phyloP scores from a whole-genome alignment of 1,140 invertebrate genomes.

The Trichonephila clavata region DNA sequence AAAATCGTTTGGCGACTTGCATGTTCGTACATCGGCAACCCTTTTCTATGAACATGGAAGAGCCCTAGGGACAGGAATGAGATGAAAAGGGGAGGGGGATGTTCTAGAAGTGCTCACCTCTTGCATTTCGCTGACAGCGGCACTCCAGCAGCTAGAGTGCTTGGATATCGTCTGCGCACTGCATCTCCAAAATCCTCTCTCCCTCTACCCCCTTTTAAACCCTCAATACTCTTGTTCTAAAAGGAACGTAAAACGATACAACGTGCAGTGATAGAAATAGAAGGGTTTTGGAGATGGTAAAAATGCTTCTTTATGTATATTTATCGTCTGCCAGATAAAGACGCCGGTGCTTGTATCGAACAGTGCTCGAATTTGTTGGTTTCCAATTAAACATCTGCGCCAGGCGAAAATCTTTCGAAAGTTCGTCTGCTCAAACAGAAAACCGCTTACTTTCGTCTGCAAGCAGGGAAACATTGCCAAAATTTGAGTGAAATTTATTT shows the following conservation, averaged over 20 bases:
- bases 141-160: constrained; percentile 32
- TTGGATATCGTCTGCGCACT: constrained; percentile 52
- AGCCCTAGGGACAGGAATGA: constrained; percentile 24
- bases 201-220: neutral
- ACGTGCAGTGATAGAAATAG: neutral
- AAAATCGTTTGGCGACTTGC: constrained; percentile 17
- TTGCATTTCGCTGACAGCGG: constrained; percentile 71
- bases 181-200: constrained; percentile 13
- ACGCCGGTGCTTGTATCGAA: neutral
- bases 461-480: too few relatives aligned
- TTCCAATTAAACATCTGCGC: neutral
- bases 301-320: neutral
- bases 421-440: neutral
- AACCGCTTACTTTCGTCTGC: neutral
- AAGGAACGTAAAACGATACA: constrained; percentile 22
- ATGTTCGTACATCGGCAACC: constrained; percentile 23
- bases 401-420: neutral
- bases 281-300: neutral
- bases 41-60: neutral
- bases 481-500: too few relatives aligned
- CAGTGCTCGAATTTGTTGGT: neutral
- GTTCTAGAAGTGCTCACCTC: constrained; percentile 51
- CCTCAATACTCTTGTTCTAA: neutral
- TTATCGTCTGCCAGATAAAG: neutral
- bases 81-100: neutral